Percentiles rank a stretch among this genome's conserved stretches.
phyloP scores from a whole-genome alignment of 2,113 vertebrate species.

The Centropus bengalensis region DNA sequence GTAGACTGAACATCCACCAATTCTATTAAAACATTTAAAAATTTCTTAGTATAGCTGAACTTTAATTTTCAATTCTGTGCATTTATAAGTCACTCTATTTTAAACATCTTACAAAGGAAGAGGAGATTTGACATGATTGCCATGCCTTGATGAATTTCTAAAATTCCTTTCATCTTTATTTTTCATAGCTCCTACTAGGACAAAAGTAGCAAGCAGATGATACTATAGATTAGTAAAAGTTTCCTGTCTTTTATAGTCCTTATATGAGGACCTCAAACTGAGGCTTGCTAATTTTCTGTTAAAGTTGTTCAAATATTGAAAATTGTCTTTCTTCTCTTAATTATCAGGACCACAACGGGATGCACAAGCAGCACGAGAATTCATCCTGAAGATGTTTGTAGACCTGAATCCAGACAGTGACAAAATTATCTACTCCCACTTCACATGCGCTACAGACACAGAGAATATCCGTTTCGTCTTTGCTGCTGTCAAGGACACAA shows the following conservation, averaged over 20 bases:
- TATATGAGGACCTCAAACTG: not conserved
- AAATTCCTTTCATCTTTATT: not conserved
- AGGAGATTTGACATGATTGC: not conserved
- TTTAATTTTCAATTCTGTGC: not conserved
- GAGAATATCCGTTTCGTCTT: conserved; percentile 97
- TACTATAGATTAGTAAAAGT: not conserved
- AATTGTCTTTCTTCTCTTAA: not conserved
- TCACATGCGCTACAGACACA: conserved; percentile 96
- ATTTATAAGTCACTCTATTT: not conserved
- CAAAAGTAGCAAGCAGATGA: not conserved
- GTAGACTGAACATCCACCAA: not conserved
- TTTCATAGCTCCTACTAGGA: not conserved
- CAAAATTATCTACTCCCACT: conserved; percentile 97
- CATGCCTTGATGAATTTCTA: not conserved
- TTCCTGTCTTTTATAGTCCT: not conserved
- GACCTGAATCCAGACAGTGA: conserved; percentile 96
- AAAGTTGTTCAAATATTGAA: not conserved
- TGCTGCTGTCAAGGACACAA: conserved; percentile 95
- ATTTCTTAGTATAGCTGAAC: not conserved
- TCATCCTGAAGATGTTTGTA: conserved; percentile 97
- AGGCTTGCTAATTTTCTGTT: not conserved
- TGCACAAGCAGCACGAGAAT: conserved; percentile 92
- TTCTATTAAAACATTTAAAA: not conserved
- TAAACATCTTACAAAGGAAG: not conserved
- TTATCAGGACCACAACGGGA: conserved; percentile 88